Base-by-base conservation (phyloP, 2,797 vertebrate species). In the Lophius americanus region DNA sequence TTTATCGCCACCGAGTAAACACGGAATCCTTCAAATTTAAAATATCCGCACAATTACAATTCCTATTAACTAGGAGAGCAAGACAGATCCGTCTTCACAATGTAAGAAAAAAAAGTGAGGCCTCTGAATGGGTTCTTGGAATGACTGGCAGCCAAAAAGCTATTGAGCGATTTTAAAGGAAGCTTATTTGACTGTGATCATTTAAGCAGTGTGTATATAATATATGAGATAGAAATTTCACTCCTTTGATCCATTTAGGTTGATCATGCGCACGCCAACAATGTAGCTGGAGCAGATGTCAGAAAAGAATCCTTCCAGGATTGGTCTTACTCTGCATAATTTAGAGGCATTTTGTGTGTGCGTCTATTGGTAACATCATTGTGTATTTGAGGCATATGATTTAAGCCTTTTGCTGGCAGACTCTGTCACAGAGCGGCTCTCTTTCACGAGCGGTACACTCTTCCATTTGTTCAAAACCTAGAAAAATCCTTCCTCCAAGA, bases 391-490 rank as follows among this genome's bases (percentile, higher is more conserved):
- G 78, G 85, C 89, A 84, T 90, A 84, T 88, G 86, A 89, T 91
- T 90, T 89, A 91, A 89, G 85, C 85, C 79, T 87, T 88, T 84
- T 83, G 88, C 81, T 87, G 83, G 85, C 84, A 90, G 89, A 85
- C 85, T 88, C 84, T 80, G 83, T 92, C 86, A 94, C 88, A 92
- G 79, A 91, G 74, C 86, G 88, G 79, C 91, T 83, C 90, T 92
- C 86, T 93, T 87, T 82, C 91, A 85, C 80, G 84, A 92, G 87
- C 68, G 62, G 65, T 75, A 91, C 90, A 89, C 11, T 75, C 76
- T 88, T 92, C 71, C 76, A 81, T 93, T 92, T 89, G 88, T 92
- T 90, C 82, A 68, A 68, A 90, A 86, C 85, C 85, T 91, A 88
- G 86, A 92, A 92, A 83, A 85, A 87, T 84, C 78, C 88, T 85